Conservation (phyloP, 2,113 vertebrate genomes). For the Haemorhous mexicanus region DNA sequence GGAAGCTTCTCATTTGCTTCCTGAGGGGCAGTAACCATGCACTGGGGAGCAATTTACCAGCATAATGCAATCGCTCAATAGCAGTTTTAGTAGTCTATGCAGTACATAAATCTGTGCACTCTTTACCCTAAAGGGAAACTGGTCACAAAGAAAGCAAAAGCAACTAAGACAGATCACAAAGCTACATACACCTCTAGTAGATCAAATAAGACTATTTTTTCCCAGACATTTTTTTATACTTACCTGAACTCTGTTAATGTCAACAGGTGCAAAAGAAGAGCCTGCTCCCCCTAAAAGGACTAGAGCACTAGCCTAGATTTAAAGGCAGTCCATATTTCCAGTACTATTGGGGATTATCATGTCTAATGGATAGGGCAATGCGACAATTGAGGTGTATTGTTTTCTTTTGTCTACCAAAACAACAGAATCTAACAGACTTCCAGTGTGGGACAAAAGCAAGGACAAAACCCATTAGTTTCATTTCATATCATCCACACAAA, state of each 20-base stretch:
- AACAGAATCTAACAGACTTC: not conserved
- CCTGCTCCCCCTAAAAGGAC: not conserved
- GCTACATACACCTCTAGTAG: fast-evolving
- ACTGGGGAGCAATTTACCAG: not conserved
- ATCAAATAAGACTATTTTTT: not conserved
- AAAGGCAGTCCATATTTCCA: not conserved
- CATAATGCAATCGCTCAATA: not conserved
- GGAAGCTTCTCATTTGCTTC: not conserved
- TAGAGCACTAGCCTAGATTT: not conserved
- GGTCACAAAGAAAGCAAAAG: not conserved
- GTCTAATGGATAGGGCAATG: not conserved
- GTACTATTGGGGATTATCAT: not conserved
- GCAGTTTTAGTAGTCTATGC: not conserved
- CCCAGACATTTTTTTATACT: not conserved
- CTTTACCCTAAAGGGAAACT: not conserved
- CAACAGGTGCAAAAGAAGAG: not conserved
- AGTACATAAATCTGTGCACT: not conserved
- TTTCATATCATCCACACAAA: not conserved
- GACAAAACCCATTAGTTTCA: not conserved
- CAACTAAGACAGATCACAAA: not conserved
- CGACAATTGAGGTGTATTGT: not conserved
- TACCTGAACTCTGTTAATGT: not conserved
- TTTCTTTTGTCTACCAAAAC: not conserved
- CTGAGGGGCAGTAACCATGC: not conserved
- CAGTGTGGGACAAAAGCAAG: not conserved